Percentiles rank a stretch among this genome's conserved stretches.
Evolutionary conservation across 2,113 vertebrate genomes (phyloP).

Genomic region (Zapus hudsonius): DNA sequence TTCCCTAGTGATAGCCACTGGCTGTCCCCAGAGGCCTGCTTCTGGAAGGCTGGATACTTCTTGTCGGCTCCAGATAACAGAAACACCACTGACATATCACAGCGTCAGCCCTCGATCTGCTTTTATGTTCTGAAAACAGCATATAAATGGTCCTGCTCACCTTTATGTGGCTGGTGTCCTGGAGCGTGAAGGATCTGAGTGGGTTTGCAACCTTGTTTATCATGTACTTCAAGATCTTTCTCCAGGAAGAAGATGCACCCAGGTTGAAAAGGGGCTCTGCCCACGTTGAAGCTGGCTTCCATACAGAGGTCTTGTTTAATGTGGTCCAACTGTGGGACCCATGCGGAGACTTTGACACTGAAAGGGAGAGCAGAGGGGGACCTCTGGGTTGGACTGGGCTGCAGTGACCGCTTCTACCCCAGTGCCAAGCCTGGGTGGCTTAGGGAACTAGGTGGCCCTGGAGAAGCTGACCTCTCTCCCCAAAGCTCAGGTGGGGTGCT

Average conservation of each 20-base stretch:
- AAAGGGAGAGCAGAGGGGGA: neutral
- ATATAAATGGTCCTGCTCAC: slow-evolving; percentile 14
- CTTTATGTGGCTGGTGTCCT: neutral
- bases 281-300: neutral
- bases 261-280: neutral
- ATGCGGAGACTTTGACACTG: neutral
- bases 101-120: neutral
- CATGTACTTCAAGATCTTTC: neutral
- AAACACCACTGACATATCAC: neutral
- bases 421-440: neutral
- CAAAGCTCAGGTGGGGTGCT: accelerated
- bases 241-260: neutral
- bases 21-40: slow-evolving; percentile 29
- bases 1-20: neutral
- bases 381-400: accelerated
- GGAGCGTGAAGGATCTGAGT: neutral
- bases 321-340: neutral
- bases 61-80: neutral
- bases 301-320: neutral
- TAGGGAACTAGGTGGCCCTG: too few relatives aligned
- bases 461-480: neutral
- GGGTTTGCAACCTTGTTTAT: neutral
- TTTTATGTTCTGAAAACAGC: slow-evolving; percentile 27
- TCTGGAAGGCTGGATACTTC: neutral
- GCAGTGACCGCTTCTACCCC: accelerated